phyloP scores from a whole-genome alignment of 2,113 vertebrate genomes.

The Quiscalus mexicanus region DNA sequence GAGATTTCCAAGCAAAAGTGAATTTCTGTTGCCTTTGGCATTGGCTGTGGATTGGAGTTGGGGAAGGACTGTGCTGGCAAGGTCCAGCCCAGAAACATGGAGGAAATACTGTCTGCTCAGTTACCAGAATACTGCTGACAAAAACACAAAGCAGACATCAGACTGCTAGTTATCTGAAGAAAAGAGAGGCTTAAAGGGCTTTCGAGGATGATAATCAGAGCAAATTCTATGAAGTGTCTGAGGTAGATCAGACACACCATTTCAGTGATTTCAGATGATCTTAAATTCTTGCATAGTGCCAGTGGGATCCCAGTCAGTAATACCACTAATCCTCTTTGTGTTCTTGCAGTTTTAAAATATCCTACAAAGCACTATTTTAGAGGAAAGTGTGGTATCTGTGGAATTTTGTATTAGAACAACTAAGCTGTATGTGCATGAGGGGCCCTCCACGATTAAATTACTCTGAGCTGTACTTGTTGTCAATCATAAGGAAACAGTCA shows the following conservation, averaged over 20 bases:
- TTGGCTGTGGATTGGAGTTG: background rate
- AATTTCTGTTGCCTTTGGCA: background rate
- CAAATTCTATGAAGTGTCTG: background rate
- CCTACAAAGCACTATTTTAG: background rate
- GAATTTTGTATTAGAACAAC: background rate
- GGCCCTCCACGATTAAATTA: background rate
- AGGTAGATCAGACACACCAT: background rate
- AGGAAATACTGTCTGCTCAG: background rate
- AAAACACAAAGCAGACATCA: background rate
- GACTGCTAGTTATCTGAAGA: background rate
- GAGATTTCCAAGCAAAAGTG: background rate
- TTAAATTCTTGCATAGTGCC: background rate
- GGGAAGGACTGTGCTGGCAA: background rate
- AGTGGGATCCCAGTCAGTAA: background rate
- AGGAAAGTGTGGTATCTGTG: background rate
- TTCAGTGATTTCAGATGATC: background rate
- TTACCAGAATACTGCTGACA: background rate
- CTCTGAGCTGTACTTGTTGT: background rate
- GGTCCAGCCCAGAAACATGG: background rate
- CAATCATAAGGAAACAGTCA: background rate
- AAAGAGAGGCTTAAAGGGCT: background rate
- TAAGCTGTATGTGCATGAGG: background rate
- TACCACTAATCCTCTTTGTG: background rate
- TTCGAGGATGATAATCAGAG: background rate
- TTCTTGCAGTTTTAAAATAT: background rate